These are phyloP conservation scores for Rhinoderma darwinii DNA, from an alignment of 2,113 vertebrate species.

Conservation along the genomic window DNA sequence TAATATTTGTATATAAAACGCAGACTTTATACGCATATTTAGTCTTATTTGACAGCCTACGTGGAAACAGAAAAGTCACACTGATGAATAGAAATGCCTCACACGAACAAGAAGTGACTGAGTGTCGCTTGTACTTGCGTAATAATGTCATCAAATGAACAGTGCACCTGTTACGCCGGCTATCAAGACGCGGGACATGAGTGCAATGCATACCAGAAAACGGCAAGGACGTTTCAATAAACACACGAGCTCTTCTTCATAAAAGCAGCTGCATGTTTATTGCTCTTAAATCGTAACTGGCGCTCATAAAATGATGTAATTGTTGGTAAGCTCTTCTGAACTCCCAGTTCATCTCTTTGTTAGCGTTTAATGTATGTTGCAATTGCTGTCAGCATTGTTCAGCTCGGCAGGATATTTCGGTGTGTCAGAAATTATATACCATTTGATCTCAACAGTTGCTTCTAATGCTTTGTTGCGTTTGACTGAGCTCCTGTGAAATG, in stretches of 20 bases:
- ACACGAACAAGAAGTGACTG: background rate
- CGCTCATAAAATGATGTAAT: background rate
- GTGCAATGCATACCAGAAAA: background rate
- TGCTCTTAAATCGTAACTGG: background rate
- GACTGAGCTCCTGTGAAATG: conserved; percentile 7
- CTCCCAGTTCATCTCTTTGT: conserved; percentile 14
- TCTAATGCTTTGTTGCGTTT: conserved; percentile 19
- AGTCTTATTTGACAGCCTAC: background rate
- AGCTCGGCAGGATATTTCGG: conserved; percentile 2
- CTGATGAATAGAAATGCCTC: background rate
- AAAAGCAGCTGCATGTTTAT: background rate
- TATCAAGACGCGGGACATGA: background rate
- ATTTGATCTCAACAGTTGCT: conserved; percentile 18
- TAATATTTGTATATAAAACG: too few species aligned
- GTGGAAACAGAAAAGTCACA: too few species aligned
- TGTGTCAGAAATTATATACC: conserved; percentile 7
- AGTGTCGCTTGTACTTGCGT: background rate
- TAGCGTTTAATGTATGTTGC: conserved; percentile 11
- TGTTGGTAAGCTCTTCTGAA: background rate
- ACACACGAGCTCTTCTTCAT: background rate
- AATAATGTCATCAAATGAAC: background rate
- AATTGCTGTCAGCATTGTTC: conserved; percentile 18
- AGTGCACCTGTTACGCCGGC: background rate
- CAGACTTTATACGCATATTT: background rate
- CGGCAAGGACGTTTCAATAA: background rate